Percentiles rank a stretch among this genome's conserved stretches.
Evolutionary conservation across 2,113 vertebrate genomes (phyloP).

Genomic region (Pogona vitticeps): DNA sequence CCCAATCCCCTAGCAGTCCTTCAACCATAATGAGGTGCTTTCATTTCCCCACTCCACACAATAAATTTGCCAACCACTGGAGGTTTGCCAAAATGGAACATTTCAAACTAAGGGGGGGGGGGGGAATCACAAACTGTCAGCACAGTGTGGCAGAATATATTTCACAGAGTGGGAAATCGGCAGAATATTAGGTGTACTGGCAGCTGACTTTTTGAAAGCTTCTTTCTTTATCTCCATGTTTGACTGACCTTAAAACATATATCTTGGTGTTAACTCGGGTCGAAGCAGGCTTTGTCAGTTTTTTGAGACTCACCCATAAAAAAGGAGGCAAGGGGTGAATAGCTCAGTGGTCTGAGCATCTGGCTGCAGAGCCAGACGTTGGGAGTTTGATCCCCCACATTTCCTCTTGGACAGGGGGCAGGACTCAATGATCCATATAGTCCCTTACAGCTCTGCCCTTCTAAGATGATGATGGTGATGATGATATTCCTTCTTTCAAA

Average conservation of each 20-base stretch:
- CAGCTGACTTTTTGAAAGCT: neutral
- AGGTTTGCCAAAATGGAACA: neutral
- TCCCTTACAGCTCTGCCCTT: too few relatives aligned
- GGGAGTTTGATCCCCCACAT: too few relatives aligned
- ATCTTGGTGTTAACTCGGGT: neutral
- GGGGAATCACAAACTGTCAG: neutral
- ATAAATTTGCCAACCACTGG: neutral
- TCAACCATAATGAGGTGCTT: neutral
- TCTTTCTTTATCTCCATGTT: neutral
- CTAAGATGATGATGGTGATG: too few relatives aligned
- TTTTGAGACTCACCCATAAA: neutral
- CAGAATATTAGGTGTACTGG: neutral
- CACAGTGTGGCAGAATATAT: neutral
- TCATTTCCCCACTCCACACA: neutral
- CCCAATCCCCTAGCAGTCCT: neutral
- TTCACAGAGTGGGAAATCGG: neutral
- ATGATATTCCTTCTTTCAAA: too few relatives aligned
- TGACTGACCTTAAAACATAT: neutral
- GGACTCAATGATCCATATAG: too few relatives aligned
- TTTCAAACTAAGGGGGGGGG: neutral
- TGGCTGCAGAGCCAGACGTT: too few relatives aligned
- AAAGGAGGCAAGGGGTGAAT: neutral
- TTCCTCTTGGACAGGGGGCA: too few relatives aligned
- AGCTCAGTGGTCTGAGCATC: too few relatives aligned
- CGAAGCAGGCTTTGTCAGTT: neutral